phyloP scores from a whole-genome alignment of 2,113 vertebrate genomes.

The Tupaia tana region DNA sequence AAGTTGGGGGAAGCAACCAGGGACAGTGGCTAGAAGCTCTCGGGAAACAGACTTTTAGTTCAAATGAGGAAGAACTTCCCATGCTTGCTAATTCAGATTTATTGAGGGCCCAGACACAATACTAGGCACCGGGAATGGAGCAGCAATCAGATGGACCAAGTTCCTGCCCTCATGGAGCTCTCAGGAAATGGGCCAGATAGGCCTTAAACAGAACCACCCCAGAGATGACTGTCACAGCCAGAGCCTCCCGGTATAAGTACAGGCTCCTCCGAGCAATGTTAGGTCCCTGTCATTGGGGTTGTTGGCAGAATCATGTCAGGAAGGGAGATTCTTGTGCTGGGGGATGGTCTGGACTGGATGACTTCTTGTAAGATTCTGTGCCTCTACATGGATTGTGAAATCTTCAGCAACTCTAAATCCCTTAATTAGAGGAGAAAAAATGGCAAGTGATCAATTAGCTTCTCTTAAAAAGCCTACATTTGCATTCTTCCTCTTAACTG shows the following conservation, averaged over 20 bases:
- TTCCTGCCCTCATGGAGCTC: background rate
- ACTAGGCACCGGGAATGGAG: background rate
- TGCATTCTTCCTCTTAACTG: slow-evolving; percentile 28
- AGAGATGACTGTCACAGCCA: background rate
- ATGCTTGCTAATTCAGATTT: background rate
- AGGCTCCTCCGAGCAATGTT: background rate
- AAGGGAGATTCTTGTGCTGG: background rate
- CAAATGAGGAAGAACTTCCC: background rate
- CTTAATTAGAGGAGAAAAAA: slow-evolving; percentile 63
- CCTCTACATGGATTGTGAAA: slow-evolving; percentile 46
- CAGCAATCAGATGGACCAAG: background rate
- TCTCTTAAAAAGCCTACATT: slow-evolving; percentile 37
- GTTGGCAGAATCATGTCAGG: background rate
- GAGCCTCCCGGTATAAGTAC: fast-evolving
- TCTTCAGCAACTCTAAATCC: slow-evolving; percentile 60
- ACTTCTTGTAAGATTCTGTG: background rate
- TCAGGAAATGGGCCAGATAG: background rate
- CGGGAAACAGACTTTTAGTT: background rate
- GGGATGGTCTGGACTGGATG: background rate
- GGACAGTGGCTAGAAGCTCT: background rate
- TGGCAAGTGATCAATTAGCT: slow-evolving; percentile 52
- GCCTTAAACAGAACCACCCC: background rate
- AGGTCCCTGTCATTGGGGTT: too few relatives aligned
- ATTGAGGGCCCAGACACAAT: background rate
- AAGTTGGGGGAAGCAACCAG: background rate